Conservation (phyloP, 2,113 vertebrate species). For the Apus apus region DNA sequence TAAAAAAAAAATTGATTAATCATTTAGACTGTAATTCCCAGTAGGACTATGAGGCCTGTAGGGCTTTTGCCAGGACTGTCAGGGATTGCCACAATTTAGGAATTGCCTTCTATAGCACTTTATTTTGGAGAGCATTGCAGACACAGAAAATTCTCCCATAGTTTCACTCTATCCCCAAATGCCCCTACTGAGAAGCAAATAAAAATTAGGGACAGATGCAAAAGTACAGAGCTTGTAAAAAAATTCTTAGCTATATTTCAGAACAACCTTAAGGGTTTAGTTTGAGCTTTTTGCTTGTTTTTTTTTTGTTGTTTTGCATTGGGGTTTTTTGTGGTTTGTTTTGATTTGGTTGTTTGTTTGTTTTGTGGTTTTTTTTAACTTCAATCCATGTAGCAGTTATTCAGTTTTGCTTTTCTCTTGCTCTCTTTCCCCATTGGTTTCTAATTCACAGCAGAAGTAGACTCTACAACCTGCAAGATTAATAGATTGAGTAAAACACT, state of each 20-base stretch:
- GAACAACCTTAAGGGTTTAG: neutral
- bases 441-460: neutral
- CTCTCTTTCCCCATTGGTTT: neutral
- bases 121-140: neutral
- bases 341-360: neutral
- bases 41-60: neutral
- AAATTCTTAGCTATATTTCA: neutral
- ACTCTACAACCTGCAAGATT: neutral
- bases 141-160: neutral
- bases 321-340: neutral
- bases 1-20: neutral
- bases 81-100: neutral
- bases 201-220: neutral
- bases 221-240: neutral
- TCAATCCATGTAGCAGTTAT: neutral
- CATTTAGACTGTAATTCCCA: neutral
- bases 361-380: neutral
- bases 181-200: neutral
- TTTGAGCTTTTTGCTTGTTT: neutral
- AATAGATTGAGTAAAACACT: neutral
- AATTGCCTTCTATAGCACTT: neutral
- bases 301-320: neutral
- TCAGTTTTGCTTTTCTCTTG: neutral
- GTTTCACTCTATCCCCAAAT: neutral
- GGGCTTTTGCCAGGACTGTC: neutral